phyloP scores from a whole-genome alignment of 2,888 invertebrate species.

The Dendrolimus houi region DNA sequence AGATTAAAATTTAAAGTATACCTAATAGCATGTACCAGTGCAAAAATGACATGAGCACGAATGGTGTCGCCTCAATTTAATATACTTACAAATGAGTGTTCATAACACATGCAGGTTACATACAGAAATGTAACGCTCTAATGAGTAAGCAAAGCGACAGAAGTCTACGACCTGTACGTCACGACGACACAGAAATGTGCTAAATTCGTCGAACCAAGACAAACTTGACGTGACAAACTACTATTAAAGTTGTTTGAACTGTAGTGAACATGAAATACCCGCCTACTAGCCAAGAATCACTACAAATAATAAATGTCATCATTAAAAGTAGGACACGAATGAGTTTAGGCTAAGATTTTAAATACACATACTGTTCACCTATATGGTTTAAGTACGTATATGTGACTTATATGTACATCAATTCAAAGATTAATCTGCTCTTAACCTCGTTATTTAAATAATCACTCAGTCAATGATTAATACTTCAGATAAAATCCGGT shows the following conservation, averaged over 20 bases:
- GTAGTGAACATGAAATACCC: conserved; percentile 8
- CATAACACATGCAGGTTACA: conserved; percentile 12
- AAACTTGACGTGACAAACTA: conserved; percentile 58
- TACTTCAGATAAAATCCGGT: too few relatives aligned
- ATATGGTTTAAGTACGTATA: too few relatives aligned
- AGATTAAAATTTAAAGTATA: too few relatives aligned
- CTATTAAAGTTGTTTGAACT: conserved; percentile 53
- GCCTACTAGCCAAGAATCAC: conserved; percentile 8
- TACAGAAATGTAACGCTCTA: conserved; percentile 63
- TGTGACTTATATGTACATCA: background rate
- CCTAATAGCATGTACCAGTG: background rate
- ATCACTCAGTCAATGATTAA: too few relatives aligned
- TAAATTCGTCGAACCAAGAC: conserved; percentile 57
- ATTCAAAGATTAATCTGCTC: too few relatives aligned
- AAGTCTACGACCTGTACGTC: conserved; percentile 55
- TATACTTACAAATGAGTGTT: conserved; percentile 1
- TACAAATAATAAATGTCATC: conserved; percentile 33
- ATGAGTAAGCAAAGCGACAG: conserved; percentile 58
- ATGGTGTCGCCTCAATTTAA: conserved; percentile 1
- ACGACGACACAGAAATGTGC: conserved; percentile 59
- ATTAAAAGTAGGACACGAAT: conserved; percentile 24
- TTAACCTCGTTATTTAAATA: too few relatives aligned
- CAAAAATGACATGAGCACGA: background rate
- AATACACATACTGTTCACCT: background rate
- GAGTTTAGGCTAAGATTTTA: conserved; percentile 20